A percentile compares a stretch with the other conserved stretches of the same genome.
phyloP scores from a whole-genome alignment of 2,888 invertebrate genomes.

The Labia minor region DNA sequence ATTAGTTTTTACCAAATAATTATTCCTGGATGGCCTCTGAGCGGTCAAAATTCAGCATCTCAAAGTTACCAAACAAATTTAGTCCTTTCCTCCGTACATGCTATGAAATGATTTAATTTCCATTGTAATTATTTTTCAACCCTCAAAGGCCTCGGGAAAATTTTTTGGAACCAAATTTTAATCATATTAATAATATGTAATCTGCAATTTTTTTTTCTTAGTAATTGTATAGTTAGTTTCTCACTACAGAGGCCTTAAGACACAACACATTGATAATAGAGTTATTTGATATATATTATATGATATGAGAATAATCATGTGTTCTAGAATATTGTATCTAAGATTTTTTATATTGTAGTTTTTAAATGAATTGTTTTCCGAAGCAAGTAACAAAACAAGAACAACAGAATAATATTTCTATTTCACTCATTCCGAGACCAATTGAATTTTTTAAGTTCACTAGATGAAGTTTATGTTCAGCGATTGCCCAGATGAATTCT shows the following conservation, averaged over 20 bases:
- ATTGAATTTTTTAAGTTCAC: slow-evolving; percentile 13
- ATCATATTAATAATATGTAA: neutral
- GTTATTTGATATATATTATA: slow-evolving; percentile 13
- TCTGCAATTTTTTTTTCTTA: neutral
- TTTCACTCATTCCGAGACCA: slow-evolving; percentile 13
- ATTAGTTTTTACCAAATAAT: neutral
- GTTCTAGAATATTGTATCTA: slow-evolving; percentile 8
- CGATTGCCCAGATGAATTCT: slow-evolving; percentile 2
- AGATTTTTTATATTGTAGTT: slow-evolving; percentile 13
- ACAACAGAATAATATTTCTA: neutral
- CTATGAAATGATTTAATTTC: no score
- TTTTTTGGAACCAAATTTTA: neutral
- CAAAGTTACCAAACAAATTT: neutral
- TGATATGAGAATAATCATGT: neutral
- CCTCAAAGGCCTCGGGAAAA: neutral
- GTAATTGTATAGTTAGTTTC: neutral
- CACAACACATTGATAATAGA: slow-evolving; percentile 8
- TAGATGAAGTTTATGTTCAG: slow-evolving; percentile 13
- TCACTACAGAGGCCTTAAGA: slow-evolving; percentile 5
- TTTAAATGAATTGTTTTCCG: neutral
- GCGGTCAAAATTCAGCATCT: neutral
- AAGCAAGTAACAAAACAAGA: neutral
- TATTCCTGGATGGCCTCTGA: neutral
- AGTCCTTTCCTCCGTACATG: no score
- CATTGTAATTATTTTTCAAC: neutral